phyloP scores from a whole-genome alignment of 2,797 vertebrate genomes.

The Acipenser oxyrinchus region DNA sequence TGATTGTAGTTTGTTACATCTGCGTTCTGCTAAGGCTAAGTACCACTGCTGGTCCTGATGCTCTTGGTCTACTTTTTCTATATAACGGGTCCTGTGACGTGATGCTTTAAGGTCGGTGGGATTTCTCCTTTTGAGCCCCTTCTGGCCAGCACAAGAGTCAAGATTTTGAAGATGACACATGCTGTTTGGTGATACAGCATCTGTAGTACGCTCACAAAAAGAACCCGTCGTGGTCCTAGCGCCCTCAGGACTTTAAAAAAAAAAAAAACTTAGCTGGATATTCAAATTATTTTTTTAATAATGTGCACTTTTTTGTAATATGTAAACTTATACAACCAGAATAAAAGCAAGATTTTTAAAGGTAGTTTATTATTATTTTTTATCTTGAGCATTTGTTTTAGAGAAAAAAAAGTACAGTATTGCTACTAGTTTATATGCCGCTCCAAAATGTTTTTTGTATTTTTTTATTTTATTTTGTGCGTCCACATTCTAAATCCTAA shows the following conservation, averaged over 20 bases:
- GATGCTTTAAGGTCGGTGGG: conserved; percentile 43
- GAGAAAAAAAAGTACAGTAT: too few species aligned
- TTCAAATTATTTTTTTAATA: too few species aligned
- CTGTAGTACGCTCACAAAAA: not conserved
- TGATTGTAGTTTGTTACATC: conserved; percentile 20
- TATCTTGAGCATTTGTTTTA: too few species aligned
- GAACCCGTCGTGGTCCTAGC: conserved; percentile 14
- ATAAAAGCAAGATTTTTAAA: too few species aligned
- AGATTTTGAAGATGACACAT: conserved; percentile 57
- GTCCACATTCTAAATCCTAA: too few species aligned
- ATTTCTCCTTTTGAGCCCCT: conserved; percentile 30
- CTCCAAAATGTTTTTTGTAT: too few species aligned
- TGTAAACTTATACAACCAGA: too few species aligned
- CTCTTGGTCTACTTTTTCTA: conserved; percentile 53
- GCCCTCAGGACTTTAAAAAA: conserved; percentile 7
- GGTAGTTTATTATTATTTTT: too few species aligned
- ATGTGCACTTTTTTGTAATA: too few species aligned
- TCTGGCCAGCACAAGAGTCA: conserved; percentile 19
- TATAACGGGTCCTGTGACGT: conserved; percentile 64
- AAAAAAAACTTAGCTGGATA: too few species aligned
- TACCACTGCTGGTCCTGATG: conserved; percentile 64
- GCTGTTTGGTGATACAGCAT: conserved; percentile 27
- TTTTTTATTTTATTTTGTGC: too few species aligned
- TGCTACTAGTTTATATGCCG: too few species aligned
- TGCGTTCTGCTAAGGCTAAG: conserved; percentile 39